Percentiles rank a stretch among this genome's conserved stretches.
phyloP scores from a whole-genome alignment of 2,113 vertebrate genomes.

The Elachura formosa region DNA sequence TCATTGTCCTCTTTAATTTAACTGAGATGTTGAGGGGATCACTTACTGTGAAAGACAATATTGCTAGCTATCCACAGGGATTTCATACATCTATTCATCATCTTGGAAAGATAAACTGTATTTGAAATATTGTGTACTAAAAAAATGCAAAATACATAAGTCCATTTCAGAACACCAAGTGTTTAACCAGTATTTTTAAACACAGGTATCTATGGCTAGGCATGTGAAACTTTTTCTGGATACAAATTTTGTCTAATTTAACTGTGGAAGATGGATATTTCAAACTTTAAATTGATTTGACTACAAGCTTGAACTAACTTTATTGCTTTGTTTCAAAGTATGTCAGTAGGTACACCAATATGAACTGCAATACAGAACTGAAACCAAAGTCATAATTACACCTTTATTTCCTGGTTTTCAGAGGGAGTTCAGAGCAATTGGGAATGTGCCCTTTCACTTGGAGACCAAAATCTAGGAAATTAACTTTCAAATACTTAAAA shows the following conservation, averaged over 20 bases:
- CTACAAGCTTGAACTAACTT: neutral
- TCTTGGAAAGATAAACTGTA: neutral
- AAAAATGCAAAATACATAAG: neutral
- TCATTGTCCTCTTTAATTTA: constrained; percentile 36
- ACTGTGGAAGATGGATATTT: neutral
- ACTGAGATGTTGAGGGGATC: neutral
- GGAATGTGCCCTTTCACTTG: neutral
- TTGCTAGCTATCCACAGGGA: neutral
- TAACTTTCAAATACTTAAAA: neutral
- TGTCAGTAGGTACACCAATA: neutral
- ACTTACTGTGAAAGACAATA: constrained; percentile 12
- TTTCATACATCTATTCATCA: constrained; percentile 1
- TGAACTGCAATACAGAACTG: neutral
- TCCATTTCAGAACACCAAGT: neutral
- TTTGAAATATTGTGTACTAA: neutral
- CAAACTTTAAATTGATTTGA: neutral
- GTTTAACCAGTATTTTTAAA: neutral
- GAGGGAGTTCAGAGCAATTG: neutral
- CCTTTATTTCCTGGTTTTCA: neutral
- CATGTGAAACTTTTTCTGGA: neutral
- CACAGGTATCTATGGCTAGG: neutral
- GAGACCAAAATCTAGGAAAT: neutral
- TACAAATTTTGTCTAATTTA: neutral
- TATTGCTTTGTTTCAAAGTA: neutral
- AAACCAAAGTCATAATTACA: neutral